phyloP scores from a whole-genome alignment of 2,113 vertebrate genomes.

The Cryptomyrus ogoouensis region DNA sequence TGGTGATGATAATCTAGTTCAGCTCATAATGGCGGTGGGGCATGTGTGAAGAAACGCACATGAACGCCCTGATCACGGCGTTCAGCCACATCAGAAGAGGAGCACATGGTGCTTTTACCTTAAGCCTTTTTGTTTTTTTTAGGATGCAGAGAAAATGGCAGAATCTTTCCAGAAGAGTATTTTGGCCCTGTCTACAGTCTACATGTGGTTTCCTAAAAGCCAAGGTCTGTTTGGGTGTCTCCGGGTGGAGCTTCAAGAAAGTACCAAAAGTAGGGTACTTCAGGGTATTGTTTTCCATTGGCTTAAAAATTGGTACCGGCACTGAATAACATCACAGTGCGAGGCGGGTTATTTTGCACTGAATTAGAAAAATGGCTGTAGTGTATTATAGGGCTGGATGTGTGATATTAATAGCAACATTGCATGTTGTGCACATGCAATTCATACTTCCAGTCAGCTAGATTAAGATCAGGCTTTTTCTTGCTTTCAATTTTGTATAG shows the following conservation, averaged over 20 bases:
- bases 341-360: too few relatives aligned
- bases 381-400: too few relatives aligned
- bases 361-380: too few relatives aligned
- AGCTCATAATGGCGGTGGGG: neutral
- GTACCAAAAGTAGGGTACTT: too few relatives aligned
- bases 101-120: neutral
- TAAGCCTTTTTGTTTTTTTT: neutral
- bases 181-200: slow-evolving; percentile 66
- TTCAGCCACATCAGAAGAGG: neutral
- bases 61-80: neutral
- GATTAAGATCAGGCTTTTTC: too few relatives aligned
- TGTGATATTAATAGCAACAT: too few relatives aligned
- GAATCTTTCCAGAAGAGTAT: slow-evolving; percentile 65
- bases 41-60: neutral
- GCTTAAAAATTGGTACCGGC: too few relatives aligned
- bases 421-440: too few relatives aligned
- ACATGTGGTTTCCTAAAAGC: slow-evolving; percentile 80
- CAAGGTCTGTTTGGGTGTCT: slow-evolving; percentile 61
- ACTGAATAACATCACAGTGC: too few relatives aligned
- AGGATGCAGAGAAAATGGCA: slow-evolving; percentile 69
- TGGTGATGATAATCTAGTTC: neutral
- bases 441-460: too few relatives aligned
- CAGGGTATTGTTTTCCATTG: too few relatives aligned
- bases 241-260: neutral
- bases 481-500: too few relatives aligned